These are phyloP conservation scores for Alethe diademata DNA, from an alignment of 2,113 vertebrate species.

Conservation along the genomic window DNA sequence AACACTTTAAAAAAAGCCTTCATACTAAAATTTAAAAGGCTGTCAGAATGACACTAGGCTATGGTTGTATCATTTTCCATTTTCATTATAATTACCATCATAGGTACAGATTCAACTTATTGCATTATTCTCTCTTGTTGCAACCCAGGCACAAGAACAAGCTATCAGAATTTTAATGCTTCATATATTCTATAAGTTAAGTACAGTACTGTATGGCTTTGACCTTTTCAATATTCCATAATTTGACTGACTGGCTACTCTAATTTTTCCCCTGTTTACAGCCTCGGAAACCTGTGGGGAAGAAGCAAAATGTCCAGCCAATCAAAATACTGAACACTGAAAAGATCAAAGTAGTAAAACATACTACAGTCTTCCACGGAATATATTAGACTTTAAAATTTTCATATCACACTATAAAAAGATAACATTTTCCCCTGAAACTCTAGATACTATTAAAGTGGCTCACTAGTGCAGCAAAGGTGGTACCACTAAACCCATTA, in stretches of 20 bases:
- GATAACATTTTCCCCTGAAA: constrained; percentile 33
- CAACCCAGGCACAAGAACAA: background rate
- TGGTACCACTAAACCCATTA: background rate
- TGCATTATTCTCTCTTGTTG: background rate
- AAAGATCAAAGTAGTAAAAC: constrained; percentile 61
- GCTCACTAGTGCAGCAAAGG: background rate
- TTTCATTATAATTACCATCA: background rate
- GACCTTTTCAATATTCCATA: constrained; percentile 66
- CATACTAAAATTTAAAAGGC: background rate
- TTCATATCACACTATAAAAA: constrained; percentile 51
- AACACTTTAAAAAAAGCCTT: background rate
- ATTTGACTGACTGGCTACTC: constrained; percentile 29
- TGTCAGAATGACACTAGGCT: background rate
- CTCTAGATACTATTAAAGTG: background rate
- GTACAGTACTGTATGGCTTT: background rate
- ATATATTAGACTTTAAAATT: constrained; percentile 42
- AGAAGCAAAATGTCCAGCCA: constrained; percentile 11
- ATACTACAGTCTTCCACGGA: background rate
- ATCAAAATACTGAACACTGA: background rate
- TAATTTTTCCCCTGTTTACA: constrained; percentile 37
- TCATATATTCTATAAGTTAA: constrained; percentile 48
- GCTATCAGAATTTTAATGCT: constrained; percentile 5
- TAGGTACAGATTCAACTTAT: background rate
- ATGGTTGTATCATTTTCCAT: background rate
- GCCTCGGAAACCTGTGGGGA: constrained; percentile 22